Conservation (phyloP, 2,113 vertebrate genomes). For the Procavia capensis region DNA sequence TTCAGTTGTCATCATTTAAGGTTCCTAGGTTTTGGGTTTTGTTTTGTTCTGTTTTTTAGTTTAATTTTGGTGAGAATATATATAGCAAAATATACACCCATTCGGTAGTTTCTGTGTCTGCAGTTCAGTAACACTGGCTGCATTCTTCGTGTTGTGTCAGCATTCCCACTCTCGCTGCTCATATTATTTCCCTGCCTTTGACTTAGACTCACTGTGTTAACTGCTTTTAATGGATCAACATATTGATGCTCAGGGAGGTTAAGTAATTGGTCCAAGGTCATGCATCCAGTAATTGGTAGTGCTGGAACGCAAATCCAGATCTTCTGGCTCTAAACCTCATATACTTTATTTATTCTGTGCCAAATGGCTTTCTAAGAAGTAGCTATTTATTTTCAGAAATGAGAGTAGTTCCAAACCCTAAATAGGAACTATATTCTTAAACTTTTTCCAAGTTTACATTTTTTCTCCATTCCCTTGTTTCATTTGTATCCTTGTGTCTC, state of each 20-base stretch:
- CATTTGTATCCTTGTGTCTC: slow-evolving; percentile 20
- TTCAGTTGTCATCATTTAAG: background rate
- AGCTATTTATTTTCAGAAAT: slow-evolving; percentile 45
- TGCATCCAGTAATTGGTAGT: background rate
- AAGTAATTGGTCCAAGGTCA: background rate
- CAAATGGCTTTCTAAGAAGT: background rate
- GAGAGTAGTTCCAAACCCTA: background rate
- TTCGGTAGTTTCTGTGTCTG: background rate
- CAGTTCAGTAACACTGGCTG: no score
- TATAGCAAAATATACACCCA: background rate
- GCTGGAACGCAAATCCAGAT: slow-evolving; percentile 15
- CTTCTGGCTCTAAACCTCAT: background rate
- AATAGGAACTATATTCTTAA: background rate
- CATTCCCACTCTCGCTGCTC: no score
- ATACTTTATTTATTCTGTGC: background rate
- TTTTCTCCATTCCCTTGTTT: slow-evolving; percentile 37
- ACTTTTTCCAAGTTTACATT: slow-evolving; percentile 27
- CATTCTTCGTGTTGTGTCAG: no score
- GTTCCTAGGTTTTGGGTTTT: background rate
- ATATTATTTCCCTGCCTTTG: no score
- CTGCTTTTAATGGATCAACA: slow-evolving; percentile 20
- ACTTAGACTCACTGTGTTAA: background rate
- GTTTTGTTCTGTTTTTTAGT: background rate
- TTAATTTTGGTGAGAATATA: background rate
- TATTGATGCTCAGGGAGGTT: background rate